Conservation (phyloP, 2,797 vertebrate genomes). For the Malacoctenus gilli region DNA sequence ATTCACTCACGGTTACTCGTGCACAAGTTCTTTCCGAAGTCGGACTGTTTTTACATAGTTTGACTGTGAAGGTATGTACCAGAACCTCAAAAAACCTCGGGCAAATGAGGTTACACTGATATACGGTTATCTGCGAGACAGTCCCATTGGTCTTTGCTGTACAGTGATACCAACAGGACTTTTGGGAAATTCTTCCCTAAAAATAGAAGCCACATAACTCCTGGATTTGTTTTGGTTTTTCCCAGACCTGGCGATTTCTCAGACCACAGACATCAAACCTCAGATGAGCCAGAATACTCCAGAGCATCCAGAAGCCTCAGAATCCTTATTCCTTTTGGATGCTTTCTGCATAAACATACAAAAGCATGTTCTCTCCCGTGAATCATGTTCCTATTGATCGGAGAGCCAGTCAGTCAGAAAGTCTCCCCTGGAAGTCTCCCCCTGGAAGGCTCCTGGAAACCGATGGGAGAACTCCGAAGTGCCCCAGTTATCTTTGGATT, state of each 20-base stretch:
- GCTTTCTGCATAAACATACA: slow-evolving; percentile 56
- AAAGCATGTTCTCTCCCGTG: slow-evolving; percentile 40
- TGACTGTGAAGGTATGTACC: slow-evolving; percentile 14
- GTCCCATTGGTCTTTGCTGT: slow-evolving; percentile 22
- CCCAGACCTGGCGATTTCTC: slow-evolving; percentile 41
- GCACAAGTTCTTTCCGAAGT: slow-evolving; percentile 25
- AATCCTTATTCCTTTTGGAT: slow-evolving; percentile 53
- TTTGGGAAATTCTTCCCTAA: slow-evolving; percentile 45
- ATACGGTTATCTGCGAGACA: slow-evolving; percentile 32
- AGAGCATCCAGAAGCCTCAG: slow-evolving; percentile 46
- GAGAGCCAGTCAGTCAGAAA: slow-evolving; percentile 48
- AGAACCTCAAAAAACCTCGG: slow-evolving; percentile 24
- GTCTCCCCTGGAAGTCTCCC: slow-evolving; percentile 14
- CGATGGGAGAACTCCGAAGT: slow-evolving; percentile 60
- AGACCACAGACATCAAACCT: slow-evolving; percentile 47
- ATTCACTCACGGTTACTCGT: slow-evolving; percentile 45
- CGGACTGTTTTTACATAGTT: slow-evolving; percentile 30
- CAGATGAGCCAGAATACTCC: slow-evolving; percentile 44
- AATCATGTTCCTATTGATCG: slow-evolving; percentile 43
- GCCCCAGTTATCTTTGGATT: slow-evolving; percentile 70
- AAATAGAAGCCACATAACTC: slow-evolving; percentile 55
- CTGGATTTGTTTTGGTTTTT: slow-evolving; percentile 39
- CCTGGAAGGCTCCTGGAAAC: slow-evolving; percentile 55
- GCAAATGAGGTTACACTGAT: slow-evolving; percentile 37
- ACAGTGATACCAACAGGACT: slow-evolving; percentile 25